Conservation (phyloP, 2,888 invertebrate species). For the Xanthia icteritia region DNA sequence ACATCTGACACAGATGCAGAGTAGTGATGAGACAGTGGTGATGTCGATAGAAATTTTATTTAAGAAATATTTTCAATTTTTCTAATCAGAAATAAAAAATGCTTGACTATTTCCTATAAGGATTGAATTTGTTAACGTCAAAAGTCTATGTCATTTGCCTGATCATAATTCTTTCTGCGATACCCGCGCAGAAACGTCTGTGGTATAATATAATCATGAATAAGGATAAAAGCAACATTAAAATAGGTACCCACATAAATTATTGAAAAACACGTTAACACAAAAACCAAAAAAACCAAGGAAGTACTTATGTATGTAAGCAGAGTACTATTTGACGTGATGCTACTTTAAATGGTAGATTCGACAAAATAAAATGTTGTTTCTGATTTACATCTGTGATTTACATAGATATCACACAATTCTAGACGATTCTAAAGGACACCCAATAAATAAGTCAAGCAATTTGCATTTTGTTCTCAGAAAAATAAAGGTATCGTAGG, state of each 20-base stretch:
- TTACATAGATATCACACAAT: constrained; percentile 50
- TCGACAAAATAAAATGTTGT: constrained; percentile 38
- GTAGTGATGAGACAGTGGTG: constrained; percentile 72
- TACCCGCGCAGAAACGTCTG: background rate
- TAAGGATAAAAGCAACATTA: constrained; percentile 24
- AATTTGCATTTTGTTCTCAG: constrained; percentile 35
- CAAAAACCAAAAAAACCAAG: constrained; percentile 20
- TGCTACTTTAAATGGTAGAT: constrained; percentile 41
- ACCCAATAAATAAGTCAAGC: constrained; percentile 40
- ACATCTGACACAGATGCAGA: constrained; percentile 89
- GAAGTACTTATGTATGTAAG: constrained; percentile 61
- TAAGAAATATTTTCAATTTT: background rate
- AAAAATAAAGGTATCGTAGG: background rate
- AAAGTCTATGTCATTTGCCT: background rate
- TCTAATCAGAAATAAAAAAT: background rate
- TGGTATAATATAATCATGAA: constrained; percentile 21
- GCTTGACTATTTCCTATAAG: background rate
- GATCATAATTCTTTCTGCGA: background rate
- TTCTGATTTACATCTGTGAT: constrained; percentile 49
- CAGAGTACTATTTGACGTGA: constrained; percentile 57
- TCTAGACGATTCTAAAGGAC: constrained; percentile 40
- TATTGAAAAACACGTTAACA: constrained; percentile 34
- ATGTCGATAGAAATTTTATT: constrained; percentile 60
- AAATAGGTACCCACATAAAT: constrained; percentile 43
- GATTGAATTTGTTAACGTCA: background rate